A percentile compares a stretch with the other conserved stretches of the same genome.
Conservation (phyloP, 2,797 vertebrate genomes). For the Hylomyscus alleni region DNA sequence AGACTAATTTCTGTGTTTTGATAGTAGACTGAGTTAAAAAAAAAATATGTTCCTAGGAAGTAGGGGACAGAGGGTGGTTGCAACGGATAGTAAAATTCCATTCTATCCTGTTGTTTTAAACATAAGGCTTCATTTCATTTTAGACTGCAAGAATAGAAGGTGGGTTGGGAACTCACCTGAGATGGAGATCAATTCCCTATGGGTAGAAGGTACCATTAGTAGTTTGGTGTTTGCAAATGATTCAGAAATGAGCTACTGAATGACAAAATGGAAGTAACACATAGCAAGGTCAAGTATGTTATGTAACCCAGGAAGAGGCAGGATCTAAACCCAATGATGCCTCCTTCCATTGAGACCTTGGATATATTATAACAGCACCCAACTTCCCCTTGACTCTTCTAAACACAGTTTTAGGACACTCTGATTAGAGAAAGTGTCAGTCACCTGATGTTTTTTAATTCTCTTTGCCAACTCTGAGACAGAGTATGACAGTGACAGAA, state of each 20-base stretch:
- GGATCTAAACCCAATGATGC: background rate
- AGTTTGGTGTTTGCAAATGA: background rate
- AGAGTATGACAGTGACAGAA: background rate
- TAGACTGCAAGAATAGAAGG: background rate
- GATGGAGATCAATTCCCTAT: background rate
- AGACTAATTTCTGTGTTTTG: constrained; percentile 79
- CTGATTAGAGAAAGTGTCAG: background rate
- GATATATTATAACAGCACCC: background rate
- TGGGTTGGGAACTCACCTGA: background rate
- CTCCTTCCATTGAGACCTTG: background rate
- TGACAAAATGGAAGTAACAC: background rate
- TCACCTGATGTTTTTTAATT: background rate
- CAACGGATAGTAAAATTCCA: background rate
- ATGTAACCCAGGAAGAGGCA: background rate
- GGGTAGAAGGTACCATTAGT: background rate
- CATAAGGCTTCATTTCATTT: constrained; percentile 22
- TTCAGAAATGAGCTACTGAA: background rate
- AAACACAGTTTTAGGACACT: background rate
- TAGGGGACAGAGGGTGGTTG: constrained; percentile 25
- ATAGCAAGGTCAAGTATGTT: background rate
- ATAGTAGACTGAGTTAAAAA: constrained; percentile 72
- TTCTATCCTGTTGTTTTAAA: constrained; percentile 41
- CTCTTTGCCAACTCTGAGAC: background rate
- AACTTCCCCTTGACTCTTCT: background rate
- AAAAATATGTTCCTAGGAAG: constrained; percentile 44